Evolutionary conservation across 2,888 invertebrate species (phyloP), one percentile per base, ranked within the genome.

Genomic region (Terebella lapidaria): DNA sequence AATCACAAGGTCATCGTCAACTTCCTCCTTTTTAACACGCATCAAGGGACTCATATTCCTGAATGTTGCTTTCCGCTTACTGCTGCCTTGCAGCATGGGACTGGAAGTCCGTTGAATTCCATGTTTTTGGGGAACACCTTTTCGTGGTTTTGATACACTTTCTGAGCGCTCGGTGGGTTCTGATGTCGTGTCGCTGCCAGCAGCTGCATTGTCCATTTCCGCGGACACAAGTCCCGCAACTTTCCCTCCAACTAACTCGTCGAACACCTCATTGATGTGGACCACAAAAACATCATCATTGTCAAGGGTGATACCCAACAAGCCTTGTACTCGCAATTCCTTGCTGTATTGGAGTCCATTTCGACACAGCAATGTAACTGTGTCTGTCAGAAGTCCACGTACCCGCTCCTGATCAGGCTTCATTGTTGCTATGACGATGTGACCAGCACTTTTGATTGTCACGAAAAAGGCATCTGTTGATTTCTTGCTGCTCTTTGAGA

Each of bases 231-330:
- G 10, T 15, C 42, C 42, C 10, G 10, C n/a, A 35, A 35, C 42
- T 20, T 42, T 5, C 5, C 30, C 28, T 15, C 27, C 26, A 25
- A 49, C 45, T 10, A 42, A 25, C 27, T 52, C 57, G 2, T 42
- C 24, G 29, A 54, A 58, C 35, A 49, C 47, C 30, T 61, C 55
- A 42, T 61, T 58, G 49, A 61, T 55, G 27, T 58, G 58, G 10
- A 61, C 61, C 22, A 61, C 29, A 27, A 61, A 58, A 18, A 61
- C 58, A 20, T 61, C 61, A 5, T 26, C 55, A 27, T 58, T 28
- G 42, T 61, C 61, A 5, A 61, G 58, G 26, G 61, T 61, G 20
- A 61, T 61, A 35, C 61, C 61, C 18, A 61, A 58, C 47, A 61
- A 42, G 22, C 61, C 61, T 26, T 61, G 54, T 4, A 61, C 61